phyloP scores from a whole-genome alignment of 2,797 vertebrate species.

The Nannoperca obscura region DNA sequence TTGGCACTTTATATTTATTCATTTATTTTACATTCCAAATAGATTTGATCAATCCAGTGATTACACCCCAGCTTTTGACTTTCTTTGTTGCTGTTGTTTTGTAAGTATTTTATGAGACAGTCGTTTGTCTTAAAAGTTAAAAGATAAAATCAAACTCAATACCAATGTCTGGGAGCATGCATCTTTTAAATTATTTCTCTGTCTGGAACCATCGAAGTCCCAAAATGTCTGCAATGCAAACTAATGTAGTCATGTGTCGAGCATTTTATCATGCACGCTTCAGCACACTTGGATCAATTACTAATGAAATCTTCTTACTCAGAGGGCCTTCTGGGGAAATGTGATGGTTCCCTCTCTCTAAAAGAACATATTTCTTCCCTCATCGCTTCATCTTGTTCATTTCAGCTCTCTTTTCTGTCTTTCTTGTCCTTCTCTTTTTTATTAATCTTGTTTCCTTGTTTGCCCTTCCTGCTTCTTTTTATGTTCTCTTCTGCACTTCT shows the following conservation, averaged over 20 bases:
- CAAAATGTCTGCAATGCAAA: constrained; percentile 58
- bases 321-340: constrained; percentile 46
- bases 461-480: background rate
- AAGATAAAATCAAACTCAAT: constrained; percentile 46
- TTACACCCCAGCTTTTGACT: background rate
- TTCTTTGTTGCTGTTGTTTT: constrained; percentile 1
- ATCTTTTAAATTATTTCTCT: constrained; percentile 47
- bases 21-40: constrained; percentile 20
- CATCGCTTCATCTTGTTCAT: constrained; percentile 6
- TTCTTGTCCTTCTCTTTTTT: background rate
- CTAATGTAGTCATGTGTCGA: constrained; percentile 50
- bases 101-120: background rate
- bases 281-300: constrained; percentile 60
- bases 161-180: constrained; percentile 32
- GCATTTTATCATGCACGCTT: constrained; percentile 59
- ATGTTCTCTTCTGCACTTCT: background rate
- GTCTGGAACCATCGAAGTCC: constrained; percentile 41
- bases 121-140: constrained; percentile 48
- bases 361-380: constrained; percentile 19
- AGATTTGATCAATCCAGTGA: constrained; percentile 18
- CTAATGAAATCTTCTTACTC: constrained; percentile 59
- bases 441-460: background rate
- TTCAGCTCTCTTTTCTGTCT: background rate
- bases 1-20: constrained; percentile 2
- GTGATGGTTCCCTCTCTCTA: constrained; percentile 8